Conservation (phyloP, 2,888 invertebrate genomes). For the Galerucella pusilla region DNA sequence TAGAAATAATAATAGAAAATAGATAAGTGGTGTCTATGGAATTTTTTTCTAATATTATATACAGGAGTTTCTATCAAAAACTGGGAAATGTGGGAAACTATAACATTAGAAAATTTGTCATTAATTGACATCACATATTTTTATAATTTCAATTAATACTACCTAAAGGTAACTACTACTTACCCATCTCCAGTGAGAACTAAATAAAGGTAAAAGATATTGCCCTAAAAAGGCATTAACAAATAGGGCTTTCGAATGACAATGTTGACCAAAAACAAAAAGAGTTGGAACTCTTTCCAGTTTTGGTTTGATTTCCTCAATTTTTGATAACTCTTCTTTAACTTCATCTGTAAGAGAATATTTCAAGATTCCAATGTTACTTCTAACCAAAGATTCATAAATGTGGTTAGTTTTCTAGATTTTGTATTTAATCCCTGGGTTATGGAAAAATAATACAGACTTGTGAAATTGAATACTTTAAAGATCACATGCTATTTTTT, state of each 20-base stretch:
- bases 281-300: constrained; percentile 70
- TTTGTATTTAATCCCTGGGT: no score
- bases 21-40: no score
- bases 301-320: constrained; percentile 56
- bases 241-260: constrained; percentile 76
- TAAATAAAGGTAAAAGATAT: constrained; percentile 72
- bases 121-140: background rate
- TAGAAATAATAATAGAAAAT: no score
- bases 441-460: no score
- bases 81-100: no score
- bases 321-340: constrained; percentile 58
- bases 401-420: no score
- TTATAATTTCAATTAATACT: background rate
- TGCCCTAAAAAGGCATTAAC: constrained; percentile 79
- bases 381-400: no score
- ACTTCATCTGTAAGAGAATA: constrained; percentile 56
- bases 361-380: no score
- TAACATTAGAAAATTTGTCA: background rate
- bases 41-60: no score
- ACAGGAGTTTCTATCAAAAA: no score
- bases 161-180: constrained; percentile 51
- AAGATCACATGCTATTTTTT: no score
- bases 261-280: constrained; percentile 78
- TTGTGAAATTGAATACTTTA: no score
- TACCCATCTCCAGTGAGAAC: constrained; percentile 76